phyloP scores from a whole-genome alignment of 2,888 invertebrate species.

The Uloborus plumipes region DNA sequence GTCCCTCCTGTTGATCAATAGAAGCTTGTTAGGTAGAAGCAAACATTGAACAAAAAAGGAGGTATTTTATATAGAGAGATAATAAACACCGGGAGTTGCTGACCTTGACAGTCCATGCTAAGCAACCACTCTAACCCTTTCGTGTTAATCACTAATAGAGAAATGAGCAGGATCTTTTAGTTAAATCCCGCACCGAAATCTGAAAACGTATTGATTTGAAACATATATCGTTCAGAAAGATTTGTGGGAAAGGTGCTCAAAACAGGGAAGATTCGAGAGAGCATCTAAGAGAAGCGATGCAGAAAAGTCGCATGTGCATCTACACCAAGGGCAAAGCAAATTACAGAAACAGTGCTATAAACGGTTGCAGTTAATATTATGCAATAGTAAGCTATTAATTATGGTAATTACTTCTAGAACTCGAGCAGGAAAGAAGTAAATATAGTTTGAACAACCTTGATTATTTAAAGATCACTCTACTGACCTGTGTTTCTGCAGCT shows the following conservation, averaged over 20 bases:
- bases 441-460: too few species aligned
- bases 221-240: too few species aligned
- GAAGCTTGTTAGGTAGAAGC: too few species aligned
- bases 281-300: background rate
- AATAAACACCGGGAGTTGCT: slow-evolving; percentile 35
- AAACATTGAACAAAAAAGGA: background rate
- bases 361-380: background rate
- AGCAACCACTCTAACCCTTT: slow-evolving; percentile 29
- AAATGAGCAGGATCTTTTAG: background rate
- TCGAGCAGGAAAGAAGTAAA: too few species aligned
- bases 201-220: too few species aligned
- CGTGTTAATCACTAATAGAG: background rate
- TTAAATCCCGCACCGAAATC: background rate
- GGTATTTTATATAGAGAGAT: slow-evolving; percentile 3
- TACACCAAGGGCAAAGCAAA: slow-evolving; percentile 11
- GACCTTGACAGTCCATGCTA: slow-evolving; percentile 55
- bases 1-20: too few species aligned
- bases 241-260: too few species aligned
- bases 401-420: too few species aligned
- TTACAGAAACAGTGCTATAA: background rate
- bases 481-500: slow-evolving; percentile 66
- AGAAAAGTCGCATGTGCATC: slow-evolving; percentile 1
- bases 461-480: slow-evolving; percentile 27
- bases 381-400: too few species aligned
- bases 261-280: too few species aligned